A percentile compares a stretch with the other conserved stretches of the same genome.
Conservation (phyloP, 2,797 vertebrate genomes). For the Ptychadena robeensis region DNA sequence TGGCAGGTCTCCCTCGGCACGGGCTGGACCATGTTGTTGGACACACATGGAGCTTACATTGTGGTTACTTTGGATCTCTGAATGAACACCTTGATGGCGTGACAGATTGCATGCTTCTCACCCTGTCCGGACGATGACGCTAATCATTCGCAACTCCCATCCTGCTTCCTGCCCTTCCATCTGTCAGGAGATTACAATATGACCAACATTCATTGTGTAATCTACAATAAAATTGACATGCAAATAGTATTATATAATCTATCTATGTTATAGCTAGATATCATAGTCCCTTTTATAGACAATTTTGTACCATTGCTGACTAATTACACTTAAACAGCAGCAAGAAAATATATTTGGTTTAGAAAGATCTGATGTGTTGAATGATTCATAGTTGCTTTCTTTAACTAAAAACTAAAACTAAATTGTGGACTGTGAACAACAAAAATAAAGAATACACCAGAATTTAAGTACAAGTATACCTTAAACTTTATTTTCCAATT, state of each 20-base stretch:
- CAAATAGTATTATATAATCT: too few relatives aligned
- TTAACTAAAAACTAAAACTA: background rate
- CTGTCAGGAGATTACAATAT: conserved; percentile 47
- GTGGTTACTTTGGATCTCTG: conserved; percentile 26
- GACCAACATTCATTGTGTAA: conserved; percentile 13
- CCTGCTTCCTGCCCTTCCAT: conserved; percentile 49
- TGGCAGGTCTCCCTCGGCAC: conserved; percentile 45
- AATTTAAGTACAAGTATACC: too few relatives aligned
- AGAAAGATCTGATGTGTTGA: background rate
- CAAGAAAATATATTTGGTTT: background rate
- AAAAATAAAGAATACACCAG: background rate
- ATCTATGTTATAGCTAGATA: too few relatives aligned
- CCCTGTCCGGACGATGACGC: conserved; percentile 36
- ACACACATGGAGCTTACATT: conserved; percentile 46
- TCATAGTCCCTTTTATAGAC: too few relatives aligned
- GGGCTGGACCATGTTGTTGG: conserved; percentile 19
- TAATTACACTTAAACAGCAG: background rate
- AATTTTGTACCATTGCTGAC: too few relatives aligned
- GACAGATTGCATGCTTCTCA: conserved; percentile 54
- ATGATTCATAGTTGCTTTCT: background rate
- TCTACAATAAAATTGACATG: background rate
- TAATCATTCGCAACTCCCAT: conserved; percentile 45
- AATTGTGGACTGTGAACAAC: background rate
- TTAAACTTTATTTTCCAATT: too few relatives aligned
- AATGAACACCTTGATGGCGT: conserved; percentile 32